phyloP scores from a whole-genome alignment of 2,113 vertebrate genomes.

The Semnornis frantzii region DNA sequence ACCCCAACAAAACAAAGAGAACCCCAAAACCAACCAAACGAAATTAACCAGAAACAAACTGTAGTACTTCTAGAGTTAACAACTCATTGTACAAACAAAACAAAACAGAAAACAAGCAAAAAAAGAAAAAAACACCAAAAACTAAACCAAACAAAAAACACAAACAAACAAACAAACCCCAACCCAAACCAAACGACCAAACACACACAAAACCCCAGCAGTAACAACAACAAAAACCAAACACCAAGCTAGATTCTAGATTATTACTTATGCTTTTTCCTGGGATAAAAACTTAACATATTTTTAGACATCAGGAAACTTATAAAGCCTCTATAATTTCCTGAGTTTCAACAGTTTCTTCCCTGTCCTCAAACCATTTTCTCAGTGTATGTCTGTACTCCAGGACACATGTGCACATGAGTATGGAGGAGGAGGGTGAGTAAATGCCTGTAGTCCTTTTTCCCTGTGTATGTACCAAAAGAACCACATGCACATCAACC shows the following conservation, averaged over 20 bases:
- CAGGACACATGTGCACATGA: not conserved
- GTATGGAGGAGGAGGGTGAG: slow-evolving; percentile 41
- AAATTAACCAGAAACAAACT: too few species aligned
- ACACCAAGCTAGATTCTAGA: not conserved
- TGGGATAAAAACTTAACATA: not conserved
- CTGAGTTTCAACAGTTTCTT: not conserved
- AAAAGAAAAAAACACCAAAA: too few species aligned
- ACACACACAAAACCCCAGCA: too few species aligned
- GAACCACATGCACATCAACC: slow-evolving; percentile 2
- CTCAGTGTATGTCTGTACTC: not conserved
- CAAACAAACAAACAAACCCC: too few species aligned
- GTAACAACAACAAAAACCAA: too few species aligned
- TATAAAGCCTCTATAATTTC: not conserved
- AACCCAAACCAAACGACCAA: not conserved
- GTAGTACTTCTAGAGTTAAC: too few species aligned
- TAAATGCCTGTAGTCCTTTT: not conserved
- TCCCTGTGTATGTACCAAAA: not conserved
- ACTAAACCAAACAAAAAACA: too few species aligned
- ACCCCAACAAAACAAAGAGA: too few species aligned
- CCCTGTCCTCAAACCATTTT: not conserved
- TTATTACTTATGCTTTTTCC: rapidly evolving
- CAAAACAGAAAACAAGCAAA: too few species aligned
- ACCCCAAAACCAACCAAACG: too few species aligned
- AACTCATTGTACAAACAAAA: too few species aligned
- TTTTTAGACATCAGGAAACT: not conserved